Evolutionary conservation across 92 coral and sea anemone genomes (phyloP).

Genomic region (Hydrozoanthus gracilis): DNA sequence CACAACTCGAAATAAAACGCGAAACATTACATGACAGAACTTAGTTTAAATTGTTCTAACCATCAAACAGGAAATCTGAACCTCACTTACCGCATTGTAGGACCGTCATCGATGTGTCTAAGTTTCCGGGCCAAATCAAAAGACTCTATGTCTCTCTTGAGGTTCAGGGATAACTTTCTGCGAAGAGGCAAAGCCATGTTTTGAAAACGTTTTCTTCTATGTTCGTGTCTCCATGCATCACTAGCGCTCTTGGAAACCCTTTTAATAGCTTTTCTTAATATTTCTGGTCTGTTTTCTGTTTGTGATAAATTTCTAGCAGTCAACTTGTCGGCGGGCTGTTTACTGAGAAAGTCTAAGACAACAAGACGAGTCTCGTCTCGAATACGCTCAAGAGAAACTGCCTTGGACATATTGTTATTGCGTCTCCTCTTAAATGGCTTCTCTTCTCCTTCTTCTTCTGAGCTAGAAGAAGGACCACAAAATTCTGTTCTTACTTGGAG

Average conservation of each 20-base stretch:
- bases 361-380: slow-evolving; percentile 96
- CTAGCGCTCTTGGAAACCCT: slow-evolving; percentile 83
- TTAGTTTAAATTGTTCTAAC: not conserved
- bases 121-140: slow-evolving; percentile 66
- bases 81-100: slow-evolving; percentile 56
- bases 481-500: slow-evolving; percentile 30
- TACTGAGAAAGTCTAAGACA: slow-evolving; percentile 81
- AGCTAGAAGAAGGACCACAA: slow-evolving; percentile 40
- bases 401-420: slow-evolving; percentile 29
- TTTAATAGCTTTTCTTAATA: slow-evolving; percentile 55
- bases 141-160: slow-evolving; percentile 85
- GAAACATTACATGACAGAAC: not conserved
- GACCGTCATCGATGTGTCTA: slow-evolving; percentile 15
- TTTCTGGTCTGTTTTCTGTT: slow-evolving; percentile 65
- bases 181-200: slow-evolving; percentile 84
- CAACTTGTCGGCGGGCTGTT: slow-evolving; percentile 80
- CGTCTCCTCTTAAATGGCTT: slow-evolving; percentile 10
- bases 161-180: slow-evolving; percentile 83
- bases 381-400: slow-evolving; percentile 80
- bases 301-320: slow-evolving; percentile 78
- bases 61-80: not conserved
- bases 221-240: slow-evolving; percentile 84
- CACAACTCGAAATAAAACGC: not conserved
- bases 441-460: slow-evolving; percentile 50
- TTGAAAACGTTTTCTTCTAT: slow-evolving; percentile 75